Percentiles rank a stretch among this genome's conserved stretches.
Conservation (phyloP, 2,888 invertebrate genomes). For the Adelphocoris suturalis region DNA sequence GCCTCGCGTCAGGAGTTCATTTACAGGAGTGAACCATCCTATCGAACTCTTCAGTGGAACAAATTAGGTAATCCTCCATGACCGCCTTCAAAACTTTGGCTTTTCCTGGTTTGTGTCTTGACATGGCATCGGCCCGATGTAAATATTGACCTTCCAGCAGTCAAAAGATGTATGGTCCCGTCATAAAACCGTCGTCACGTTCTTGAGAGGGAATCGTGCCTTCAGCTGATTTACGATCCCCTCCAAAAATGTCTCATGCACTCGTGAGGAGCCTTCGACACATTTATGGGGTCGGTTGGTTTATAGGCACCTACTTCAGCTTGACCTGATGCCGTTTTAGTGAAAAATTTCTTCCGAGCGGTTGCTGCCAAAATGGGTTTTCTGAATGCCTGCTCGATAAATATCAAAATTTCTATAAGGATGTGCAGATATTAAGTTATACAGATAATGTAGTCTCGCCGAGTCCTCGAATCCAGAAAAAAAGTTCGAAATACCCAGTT, state of each 20-base stretch:
- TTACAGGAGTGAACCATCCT: neutral
- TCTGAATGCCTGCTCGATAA: neutral
- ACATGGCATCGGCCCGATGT: neutral
- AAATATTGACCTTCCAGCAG: constrained; percentile 34
- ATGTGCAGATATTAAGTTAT: too few species aligned
- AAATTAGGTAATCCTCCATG: constrained; percentile 4
- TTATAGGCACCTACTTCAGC: constrained; percentile 24
- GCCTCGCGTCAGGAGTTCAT: too few species aligned
- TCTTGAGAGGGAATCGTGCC: constrained; percentile 34
- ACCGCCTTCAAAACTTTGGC: neutral
- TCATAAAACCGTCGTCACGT: constrained; percentile 46
- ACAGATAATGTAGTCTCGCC: too few species aligned
- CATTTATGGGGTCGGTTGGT: constrained; percentile 34
- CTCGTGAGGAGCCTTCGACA: constrained; percentile 38
- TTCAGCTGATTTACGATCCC: constrained; percentile 31
- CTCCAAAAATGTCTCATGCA: constrained; percentile 44
- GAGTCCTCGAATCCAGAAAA: too few species aligned
- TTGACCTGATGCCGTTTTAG: neutral
- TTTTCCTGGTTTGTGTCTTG: constrained; percentile 8
- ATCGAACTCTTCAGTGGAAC: neutral
- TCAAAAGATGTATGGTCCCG: constrained; percentile 20
- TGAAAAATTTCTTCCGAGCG: neutral
- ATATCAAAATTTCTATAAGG: too few species aligned
- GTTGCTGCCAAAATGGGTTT: neutral
- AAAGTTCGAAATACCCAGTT: too few species aligned